These are phyloP conservation scores for Chamaea fasciata DNA, from an alignment of 2,113 vertebrate genomes.

Conservation along the genomic window DNA sequence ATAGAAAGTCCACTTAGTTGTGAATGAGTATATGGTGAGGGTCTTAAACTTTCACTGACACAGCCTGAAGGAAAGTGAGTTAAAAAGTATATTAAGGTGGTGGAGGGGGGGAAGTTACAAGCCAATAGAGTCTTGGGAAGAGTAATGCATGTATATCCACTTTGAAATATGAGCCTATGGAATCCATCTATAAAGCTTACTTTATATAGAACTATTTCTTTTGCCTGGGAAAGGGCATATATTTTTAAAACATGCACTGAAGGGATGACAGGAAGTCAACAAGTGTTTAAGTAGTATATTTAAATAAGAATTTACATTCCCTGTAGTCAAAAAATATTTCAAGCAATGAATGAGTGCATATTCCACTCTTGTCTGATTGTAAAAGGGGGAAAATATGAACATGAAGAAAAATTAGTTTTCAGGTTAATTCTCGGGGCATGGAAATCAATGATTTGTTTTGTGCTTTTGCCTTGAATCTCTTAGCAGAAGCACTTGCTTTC, in stretches of 20 bases:
- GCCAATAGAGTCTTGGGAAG: not conserved
- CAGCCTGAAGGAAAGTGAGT: not conserved
- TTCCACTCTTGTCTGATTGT: not conserved
- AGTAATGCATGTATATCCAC: not conserved
- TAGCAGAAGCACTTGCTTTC: not conserved
- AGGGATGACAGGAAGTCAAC: slow-evolving; percentile 6
- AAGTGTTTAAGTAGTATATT: slow-evolving; percentile 22
- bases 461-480: not conserved
- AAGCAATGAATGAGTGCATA: slow-evolving; percentile 7
- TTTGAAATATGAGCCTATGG: not conserved
- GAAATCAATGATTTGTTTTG: slow-evolving; percentile 24
- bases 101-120: not conserved
- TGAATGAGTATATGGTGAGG: not conserved
- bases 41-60: not conserved
- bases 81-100: not conserved
- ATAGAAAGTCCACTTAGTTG: not conserved
- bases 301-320: slow-evolving; percentile 19
- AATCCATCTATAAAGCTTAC: not conserved
- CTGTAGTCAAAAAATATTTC: slow-evolving; percentile 36
- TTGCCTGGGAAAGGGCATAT: not conserved
- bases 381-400: not conserved
- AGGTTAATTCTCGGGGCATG: not conserved
- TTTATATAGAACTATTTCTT: not conserved
- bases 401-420: slow-evolving; percentile 19
- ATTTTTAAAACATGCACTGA: not conserved